Evolutionary conservation across 2,113 vertebrate species (phyloP).

Genomic region (Rousettus leschenaultii): DNA sequence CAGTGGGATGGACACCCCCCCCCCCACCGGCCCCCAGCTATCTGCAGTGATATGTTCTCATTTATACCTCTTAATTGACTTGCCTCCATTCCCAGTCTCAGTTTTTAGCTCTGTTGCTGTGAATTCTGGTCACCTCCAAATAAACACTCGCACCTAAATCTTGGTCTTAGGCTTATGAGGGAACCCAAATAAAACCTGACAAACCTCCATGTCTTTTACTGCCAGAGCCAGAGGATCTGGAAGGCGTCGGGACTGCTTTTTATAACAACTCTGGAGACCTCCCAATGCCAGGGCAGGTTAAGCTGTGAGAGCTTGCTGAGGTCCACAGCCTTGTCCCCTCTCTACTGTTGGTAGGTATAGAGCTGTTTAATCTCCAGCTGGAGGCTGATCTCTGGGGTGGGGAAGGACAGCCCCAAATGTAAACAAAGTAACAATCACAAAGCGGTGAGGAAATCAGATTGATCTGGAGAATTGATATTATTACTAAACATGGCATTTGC

Average conservation of each 20-base stretch:
- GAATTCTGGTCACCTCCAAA: not conserved
- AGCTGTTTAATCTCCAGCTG: not conserved
- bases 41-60: not conserved
- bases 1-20: not conserved
- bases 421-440: not conserved
- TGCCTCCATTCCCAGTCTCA: not conserved
- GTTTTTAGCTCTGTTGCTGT: not conserved
- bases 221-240: not conserved
- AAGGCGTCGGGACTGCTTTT: not conserved
- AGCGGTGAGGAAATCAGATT: not conserved
- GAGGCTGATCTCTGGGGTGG: not conserved
- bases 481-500: not conserved
- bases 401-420: not conserved
- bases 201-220: not conserved
- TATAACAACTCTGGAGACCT: not conserved
- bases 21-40: not conserved
- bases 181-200: not conserved
- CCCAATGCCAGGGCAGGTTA: fast-evolving
- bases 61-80: not conserved
- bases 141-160: not conserved
- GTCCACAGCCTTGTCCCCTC: not conserved
- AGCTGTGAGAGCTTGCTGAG: not conserved
- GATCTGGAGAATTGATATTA: not conserved
- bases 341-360: not conserved
- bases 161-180: not conserved